Conservation (phyloP, 2,888 invertebrate genomes). For the Sphaerophoria taeniata region DNA sequence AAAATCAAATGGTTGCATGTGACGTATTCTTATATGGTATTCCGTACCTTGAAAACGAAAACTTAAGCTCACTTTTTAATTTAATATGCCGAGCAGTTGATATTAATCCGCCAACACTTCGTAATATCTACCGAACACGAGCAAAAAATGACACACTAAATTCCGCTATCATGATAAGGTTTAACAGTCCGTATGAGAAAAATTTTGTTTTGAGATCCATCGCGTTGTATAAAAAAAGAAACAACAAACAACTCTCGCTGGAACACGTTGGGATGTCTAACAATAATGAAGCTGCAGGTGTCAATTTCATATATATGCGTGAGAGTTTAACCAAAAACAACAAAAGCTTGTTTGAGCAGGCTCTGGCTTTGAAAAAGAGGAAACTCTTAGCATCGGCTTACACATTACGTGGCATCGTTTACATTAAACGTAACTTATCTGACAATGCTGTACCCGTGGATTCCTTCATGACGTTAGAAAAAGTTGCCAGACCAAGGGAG, state of each 20-base stretch:
- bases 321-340: too few relatives aligned
- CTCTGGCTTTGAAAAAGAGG: background rate
- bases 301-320: too few relatives aligned
- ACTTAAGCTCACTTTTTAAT: background rate
- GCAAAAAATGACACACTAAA: background rate
- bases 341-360: background rate
- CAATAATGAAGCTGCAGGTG: too few relatives aligned
- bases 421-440: background rate
- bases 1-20: background rate
- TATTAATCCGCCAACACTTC: background rate
- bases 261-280: background rate
- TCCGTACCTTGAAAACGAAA: background rate
- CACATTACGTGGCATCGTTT: constrained; percentile 7
- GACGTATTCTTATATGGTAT: background rate
- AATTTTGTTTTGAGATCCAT: background rate
- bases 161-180: constrained; percentile 5
- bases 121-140: background rate
- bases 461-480: background rate
- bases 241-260: background rate
- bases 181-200: background rate
- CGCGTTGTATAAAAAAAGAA: background rate
- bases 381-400: constrained; percentile 2
- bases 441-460: background rate
- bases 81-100: background rate
- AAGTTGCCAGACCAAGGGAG: too few relatives aligned